Evolutionary conservation across 1,140 invertebrate genomes (phyloP).

Genomic region (Steinernema khuongi): DNA sequence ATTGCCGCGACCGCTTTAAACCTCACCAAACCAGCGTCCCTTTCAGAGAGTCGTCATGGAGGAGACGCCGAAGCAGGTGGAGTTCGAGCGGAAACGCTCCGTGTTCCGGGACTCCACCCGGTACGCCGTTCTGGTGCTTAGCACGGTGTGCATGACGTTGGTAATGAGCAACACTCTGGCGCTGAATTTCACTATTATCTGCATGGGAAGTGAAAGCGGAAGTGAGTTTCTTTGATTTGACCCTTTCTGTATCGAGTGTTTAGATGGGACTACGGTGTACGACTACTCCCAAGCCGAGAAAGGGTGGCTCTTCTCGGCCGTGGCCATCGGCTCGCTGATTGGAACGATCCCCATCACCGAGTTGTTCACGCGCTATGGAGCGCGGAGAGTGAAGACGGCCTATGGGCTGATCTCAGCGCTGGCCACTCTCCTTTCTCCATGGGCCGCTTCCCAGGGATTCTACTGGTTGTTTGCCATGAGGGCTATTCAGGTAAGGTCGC

Average conservation of each 20-base stretch:
- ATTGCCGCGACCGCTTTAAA: too few species aligned
- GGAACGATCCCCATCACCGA: conserved; percentile 40
- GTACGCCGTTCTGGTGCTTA: conserved; percentile 2
- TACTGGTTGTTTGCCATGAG: conserved; percentile 38
- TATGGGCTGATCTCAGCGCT: conserved; percentile 52
- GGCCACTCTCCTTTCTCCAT: conserved; percentile 46
- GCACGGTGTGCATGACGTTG: conserved; percentile 18
- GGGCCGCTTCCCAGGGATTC: conserved; percentile 42
- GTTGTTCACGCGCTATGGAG: conserved; percentile 16
- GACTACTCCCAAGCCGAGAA: conserved; percentile 17
- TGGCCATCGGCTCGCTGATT: conserved; percentile 34
- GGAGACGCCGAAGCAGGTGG: too few species aligned
- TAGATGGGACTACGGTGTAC: neutral
- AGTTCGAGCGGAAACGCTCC: neutral
- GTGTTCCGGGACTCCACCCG: conserved; percentile 7
- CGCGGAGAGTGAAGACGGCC: conserved; percentile 7
- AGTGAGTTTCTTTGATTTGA: neutral
- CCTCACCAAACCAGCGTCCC: neutral
- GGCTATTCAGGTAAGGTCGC: conserved; percentile 42
- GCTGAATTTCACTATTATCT: conserved; percentile 24
- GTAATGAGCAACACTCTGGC: conserved; percentile 17
- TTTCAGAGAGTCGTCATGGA: too few species aligned
- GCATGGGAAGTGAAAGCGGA: neutral
- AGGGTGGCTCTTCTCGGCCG: conserved; percentile 36
- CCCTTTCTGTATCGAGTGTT: neutral